These are phyloP conservation scores for Morelia viridis DNA, from an alignment of 2,797 vertebrate genomes.

Conservation along the genomic window DNA sequence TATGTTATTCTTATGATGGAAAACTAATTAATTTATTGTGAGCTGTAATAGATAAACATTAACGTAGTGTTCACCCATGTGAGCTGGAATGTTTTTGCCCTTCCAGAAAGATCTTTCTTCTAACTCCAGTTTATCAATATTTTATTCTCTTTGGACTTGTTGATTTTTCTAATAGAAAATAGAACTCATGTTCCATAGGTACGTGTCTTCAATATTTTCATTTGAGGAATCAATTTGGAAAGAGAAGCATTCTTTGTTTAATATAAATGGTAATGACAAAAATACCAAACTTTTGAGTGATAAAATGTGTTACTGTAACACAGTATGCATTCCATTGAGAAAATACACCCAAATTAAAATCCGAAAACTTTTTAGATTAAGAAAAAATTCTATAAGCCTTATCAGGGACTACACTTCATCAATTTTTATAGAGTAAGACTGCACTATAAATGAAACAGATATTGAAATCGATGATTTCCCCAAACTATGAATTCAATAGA, in stretches of 20 bases:
- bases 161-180: conserved; percentile 23
- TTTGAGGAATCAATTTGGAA: background rate
- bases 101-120: conserved; percentile 36
- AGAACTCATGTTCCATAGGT: conserved; percentile 29
- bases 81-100: conserved; percentile 18
- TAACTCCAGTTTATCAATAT: conserved; percentile 24
- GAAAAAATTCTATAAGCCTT: conserved; percentile 6
- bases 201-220: conserved; percentile 21
- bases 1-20: background rate
- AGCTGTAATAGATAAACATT: background rate
- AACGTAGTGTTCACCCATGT: conserved; percentile 23
- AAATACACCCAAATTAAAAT: conserved; percentile 42
- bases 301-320: background rate
- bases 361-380: conserved; percentile 1
- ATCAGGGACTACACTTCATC: background rate
- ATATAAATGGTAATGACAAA: conserved; percentile 19
- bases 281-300: background rate
- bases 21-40: background rate
- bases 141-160: conserved; percentile 38
- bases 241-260: conserved; percentile 7
- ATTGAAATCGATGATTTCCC: conserved; percentile 32
- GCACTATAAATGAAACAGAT: conserved; percentile 20
- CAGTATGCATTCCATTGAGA: conserved; percentile 3
- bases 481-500: conserved; percentile 33
- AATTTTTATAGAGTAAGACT: background rate